phyloP scores from a whole-genome alignment of 2,113 vertebrate species.

The Spilogale gracilis region DNA sequence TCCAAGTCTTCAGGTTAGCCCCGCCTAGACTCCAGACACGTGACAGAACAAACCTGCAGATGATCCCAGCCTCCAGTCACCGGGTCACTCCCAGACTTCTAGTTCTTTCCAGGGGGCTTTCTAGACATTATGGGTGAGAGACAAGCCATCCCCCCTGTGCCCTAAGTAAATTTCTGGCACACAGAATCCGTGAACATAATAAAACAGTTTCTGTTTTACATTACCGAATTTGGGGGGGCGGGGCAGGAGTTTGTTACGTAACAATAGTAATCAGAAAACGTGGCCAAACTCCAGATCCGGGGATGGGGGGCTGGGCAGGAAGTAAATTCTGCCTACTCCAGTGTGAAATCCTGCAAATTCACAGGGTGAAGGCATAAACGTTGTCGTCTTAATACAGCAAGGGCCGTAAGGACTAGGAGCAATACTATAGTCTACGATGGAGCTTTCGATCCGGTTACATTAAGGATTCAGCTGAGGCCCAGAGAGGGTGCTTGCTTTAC shows the following conservation, averaged over 20 bases:
- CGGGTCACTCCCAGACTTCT: neutral
- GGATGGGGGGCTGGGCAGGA: neutral
- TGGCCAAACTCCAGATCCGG: neutral
- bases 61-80: neutral
- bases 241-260: neutral
- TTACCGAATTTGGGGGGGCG: neutral
- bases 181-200: neutral
- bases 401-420: neutral
- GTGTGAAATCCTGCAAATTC: neutral
- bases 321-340: neutral
- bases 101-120: neutral
- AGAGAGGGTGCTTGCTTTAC: conserved; percentile 18
- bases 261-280: neutral
- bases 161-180: neutral
- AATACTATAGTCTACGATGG: neutral
- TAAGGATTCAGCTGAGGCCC: neutral
- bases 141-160: neutral
- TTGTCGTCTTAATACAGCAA: neutral
- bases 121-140: neutral
- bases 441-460: neutral
- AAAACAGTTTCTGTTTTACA: neutral
- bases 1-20: neutral
- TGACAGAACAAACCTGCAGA: neutral
- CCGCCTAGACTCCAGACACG: neutral
- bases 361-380: neutral